These are phyloP conservation scores for Nephrotoma appendiculata DNA, from an alignment of 2,888 invertebrate genomes.

Conservation along the genomic window DNA sequence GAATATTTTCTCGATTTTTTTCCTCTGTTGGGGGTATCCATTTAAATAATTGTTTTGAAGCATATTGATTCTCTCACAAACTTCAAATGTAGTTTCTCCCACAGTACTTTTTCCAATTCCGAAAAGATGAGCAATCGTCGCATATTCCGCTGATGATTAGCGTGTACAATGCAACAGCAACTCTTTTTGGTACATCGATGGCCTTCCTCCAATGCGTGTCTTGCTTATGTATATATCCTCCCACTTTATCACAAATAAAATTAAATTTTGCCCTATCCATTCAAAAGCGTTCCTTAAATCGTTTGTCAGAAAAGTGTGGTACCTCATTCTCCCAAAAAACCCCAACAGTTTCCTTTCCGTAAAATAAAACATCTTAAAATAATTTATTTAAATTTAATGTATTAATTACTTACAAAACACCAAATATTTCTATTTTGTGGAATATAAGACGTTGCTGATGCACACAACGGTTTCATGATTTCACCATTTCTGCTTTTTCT, in stretches of 20 bases:
- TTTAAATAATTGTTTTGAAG: neutral
- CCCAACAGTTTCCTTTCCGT: neutral
- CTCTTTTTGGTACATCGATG: slow-evolving; percentile 5
- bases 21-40: neutral
- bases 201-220: neutral
- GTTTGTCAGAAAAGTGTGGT: neutral
- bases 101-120: slow-evolving; percentile 9
- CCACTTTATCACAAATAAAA: neutral
- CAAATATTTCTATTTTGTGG: no score
- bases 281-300: neutral
- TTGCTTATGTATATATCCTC: neutral
- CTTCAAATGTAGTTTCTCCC: slow-evolving; percentile 8
- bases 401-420: no score
- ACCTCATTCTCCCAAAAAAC: neutral
- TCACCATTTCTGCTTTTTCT: no score
- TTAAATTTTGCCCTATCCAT: neutral
- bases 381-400: no score
- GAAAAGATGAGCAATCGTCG: slow-evolving; percentile 6
- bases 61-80: neutral
- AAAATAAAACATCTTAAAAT: no score
- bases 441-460: no score
- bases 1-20: neutral
- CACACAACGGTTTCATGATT: no score
- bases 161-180: slow-evolving; percentile 7
- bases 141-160: slow-evolving; percentile 8